Evolutionary conservation across 2,113 vertebrate genomes (phyloP).

Genomic region (Varanus komodoensis): DNA sequence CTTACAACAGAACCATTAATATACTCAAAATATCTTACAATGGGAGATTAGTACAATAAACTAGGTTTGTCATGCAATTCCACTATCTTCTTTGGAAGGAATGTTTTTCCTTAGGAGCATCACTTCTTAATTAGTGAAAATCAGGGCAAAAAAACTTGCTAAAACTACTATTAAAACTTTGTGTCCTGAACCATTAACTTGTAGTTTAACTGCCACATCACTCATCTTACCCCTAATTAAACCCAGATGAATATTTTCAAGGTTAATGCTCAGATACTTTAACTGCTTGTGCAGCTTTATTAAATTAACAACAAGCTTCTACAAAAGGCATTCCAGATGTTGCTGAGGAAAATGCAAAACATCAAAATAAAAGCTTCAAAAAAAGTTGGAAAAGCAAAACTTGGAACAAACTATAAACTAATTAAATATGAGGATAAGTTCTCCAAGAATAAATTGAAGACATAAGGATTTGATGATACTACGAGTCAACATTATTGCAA

Average conservation of each 20-base stretch:
- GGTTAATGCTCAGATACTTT: slow-evolving; percentile 77
- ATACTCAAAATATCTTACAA: neutral
- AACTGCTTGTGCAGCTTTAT: slow-evolving; percentile 76
- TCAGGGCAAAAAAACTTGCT: slow-evolving; percentile 54
- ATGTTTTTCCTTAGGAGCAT: neutral
- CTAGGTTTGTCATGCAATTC: neutral
- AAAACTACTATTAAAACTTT: slow-evolving; percentile 46
- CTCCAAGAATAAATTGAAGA: slow-evolving; percentile 88
- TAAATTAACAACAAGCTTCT: slow-evolving; percentile 77
- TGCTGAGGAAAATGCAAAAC: slow-evolving; percentile 79
- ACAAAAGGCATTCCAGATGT: slow-evolving; percentile 82
- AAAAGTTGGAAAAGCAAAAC: slow-evolving; percentile 76
- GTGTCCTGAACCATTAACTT: slow-evolving; percentile 67
- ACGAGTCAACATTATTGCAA: slow-evolving; percentile 80
- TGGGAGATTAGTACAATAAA: neutral
- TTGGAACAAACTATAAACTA: slow-evolving; percentile 81
- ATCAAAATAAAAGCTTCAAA: slow-evolving; percentile 78
- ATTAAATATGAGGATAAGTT: slow-evolving; percentile 80
- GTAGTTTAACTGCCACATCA: slow-evolving; percentile 78
- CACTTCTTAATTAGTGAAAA: slow-evolving; percentile 40
- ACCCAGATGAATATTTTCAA: slow-evolving; percentile 80
- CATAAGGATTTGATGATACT: slow-evolving; percentile 79
- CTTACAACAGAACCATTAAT: neutral
- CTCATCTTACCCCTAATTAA: slow-evolving; percentile 82
- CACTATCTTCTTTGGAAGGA: slow-evolving; percentile 5